Percentiles rank a stretch among this genome's conserved stretches.
phyloP scores from a whole-genome alignment of 2,113 vertebrate genomes.

The Otolemur garnettii region DNA sequence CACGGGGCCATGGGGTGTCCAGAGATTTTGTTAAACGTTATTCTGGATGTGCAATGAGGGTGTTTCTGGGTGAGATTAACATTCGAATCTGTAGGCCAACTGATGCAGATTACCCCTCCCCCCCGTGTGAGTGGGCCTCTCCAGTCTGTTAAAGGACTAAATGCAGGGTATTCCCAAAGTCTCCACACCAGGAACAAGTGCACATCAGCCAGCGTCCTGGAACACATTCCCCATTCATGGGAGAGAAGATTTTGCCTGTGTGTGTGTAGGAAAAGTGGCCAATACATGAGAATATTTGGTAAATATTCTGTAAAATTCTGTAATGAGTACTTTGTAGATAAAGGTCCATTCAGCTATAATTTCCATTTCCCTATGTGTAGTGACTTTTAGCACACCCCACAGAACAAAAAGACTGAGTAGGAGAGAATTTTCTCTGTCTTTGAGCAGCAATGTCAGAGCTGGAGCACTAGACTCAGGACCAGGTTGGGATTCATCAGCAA shows the following conservation, averaged over 20 bases:
- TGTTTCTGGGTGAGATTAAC: not conserved
- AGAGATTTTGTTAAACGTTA: not conserved
- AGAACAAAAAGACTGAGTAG: not conserved
- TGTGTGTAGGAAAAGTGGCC: too few species aligned
- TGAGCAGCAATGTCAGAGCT: not conserved
- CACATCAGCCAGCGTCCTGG: too few species aligned
- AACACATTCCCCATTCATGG: too few species aligned
- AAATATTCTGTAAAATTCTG: too few species aligned
- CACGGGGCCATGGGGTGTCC: not conserved
- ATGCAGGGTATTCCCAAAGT: too few species aligned
- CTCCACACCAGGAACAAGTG: too few species aligned
- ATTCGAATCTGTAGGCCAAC: not conserved
- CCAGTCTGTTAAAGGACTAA: not conserved
- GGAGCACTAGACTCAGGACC: not conserved
- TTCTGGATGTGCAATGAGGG: not conserved
- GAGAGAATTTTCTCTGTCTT: not conserved
- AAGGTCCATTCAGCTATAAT: too few species aligned
- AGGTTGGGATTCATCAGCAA: not conserved
- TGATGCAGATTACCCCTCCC: not conserved
- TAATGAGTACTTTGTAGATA: too few species aligned
- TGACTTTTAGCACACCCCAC: too few species aligned
- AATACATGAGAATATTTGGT: too few species aligned
- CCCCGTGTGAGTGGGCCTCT: not conserved
- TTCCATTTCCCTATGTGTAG: too few species aligned
- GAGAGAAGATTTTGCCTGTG: too few species aligned